A percentile compares a stretch with the other conserved stretches of the same genome.
phyloP scores from a whole-genome alignment of 2,113 vertebrate genomes.

The Ceyx melanurus region DNA sequence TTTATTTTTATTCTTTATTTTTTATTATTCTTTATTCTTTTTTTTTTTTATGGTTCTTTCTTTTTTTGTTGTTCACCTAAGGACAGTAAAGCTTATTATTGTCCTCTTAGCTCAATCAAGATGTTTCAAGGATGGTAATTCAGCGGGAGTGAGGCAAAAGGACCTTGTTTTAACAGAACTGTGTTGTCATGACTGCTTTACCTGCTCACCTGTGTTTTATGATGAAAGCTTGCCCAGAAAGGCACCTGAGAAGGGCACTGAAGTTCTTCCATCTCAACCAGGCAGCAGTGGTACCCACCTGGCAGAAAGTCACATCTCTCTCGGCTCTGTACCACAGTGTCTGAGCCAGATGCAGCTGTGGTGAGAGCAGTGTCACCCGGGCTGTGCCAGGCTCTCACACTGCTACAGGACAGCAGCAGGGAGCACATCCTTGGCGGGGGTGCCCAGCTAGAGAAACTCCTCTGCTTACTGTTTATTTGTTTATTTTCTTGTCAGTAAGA shows the following conservation, averaged over 20 bases:
- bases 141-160: background rate
- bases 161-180: background rate
- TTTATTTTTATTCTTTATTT: no score
- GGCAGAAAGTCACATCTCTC: background rate
- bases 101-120: background rate
- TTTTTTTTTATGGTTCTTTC: background rate
- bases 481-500: background rate
- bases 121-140: constrained; percentile 25
- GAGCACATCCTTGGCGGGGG: background rate
- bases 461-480: background rate
- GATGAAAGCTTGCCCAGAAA: background rate
- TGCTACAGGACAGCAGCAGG: background rate
- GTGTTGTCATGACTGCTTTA: background rate
- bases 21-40: no score
- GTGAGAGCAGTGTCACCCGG: background rate
- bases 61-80: background rate
- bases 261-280: background rate
- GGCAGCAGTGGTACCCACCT: background rate
- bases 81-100: background rate
- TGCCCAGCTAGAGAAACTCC: background rate
- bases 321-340: background rate
- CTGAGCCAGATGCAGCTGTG: background rate
- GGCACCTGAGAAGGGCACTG: background rate
- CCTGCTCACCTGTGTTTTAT: background rate
- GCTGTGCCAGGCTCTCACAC: background rate